Conservation (phyloP, 92 coral and sea anemone genomes). For the Phenganax subtilis region DNA sequence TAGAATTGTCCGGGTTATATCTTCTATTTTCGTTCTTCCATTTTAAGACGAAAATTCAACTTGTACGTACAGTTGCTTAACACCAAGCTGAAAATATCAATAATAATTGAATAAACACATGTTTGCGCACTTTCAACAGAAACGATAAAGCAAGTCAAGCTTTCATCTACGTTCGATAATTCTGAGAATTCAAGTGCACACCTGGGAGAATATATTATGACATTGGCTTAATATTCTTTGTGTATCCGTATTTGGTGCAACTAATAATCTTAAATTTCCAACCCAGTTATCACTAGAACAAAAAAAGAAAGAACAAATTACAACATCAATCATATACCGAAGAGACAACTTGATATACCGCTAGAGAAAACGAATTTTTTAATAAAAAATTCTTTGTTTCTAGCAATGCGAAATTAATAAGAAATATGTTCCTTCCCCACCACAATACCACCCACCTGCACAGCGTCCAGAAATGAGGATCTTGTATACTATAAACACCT, state of each 20-base stretch:
- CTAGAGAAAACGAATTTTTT: not conserved
- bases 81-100: constrained; percentile 63
- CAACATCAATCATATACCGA: not conserved
- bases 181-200: constrained; percentile 30
- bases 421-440: not conserved
- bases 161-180: not conserved
- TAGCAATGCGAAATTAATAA: not conserved
- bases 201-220: constrained; percentile 95
- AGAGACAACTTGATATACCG: not conserved
- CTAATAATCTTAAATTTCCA: constrained; percentile 78
- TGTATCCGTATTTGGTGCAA: constrained; percentile 93
- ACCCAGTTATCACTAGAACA: constrained; percentile 67
- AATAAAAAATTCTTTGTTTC: no score
- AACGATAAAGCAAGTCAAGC: not conserved
- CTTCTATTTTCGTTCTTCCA: not conserved
- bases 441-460: constrained; percentile 61
- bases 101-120: not conserved
- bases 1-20: not conserved
- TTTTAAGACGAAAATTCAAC: constrained; percentile 79
- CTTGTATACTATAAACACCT: constrained; percentile 93
- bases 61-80: constrained; percentile 88
- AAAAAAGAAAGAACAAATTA: not conserved
- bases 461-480: constrained; percentile 97
- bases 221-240: constrained; percentile 84
- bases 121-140: not conserved